A percentile compares a stretch with the other conserved stretches of the same genome.
Evolutionary conservation across 2,888 invertebrate species (phyloP).

Genomic region (Carpatolechia fugitivella): DNA sequence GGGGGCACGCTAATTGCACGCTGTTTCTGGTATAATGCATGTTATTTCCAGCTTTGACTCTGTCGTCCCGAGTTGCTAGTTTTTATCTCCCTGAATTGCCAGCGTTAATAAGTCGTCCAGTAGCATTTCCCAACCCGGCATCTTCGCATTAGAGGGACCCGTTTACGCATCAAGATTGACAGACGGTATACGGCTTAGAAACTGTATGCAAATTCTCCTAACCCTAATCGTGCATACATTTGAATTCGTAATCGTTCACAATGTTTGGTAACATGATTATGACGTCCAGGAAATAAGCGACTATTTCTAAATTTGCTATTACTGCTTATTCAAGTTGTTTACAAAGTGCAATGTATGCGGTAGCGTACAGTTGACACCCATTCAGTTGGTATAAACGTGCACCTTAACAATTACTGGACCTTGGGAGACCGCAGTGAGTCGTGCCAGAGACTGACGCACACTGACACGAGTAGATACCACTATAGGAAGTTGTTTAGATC

Average conservation of each 20-base stretch:
- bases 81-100: slow-evolving; percentile 39
- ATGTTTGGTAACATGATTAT: slow-evolving; percentile 17
- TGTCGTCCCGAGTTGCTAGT: slow-evolving; percentile 33
- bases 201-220: slow-evolving; percentile 25
- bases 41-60: slow-evolving; percentile 33
- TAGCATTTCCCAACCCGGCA: slow-evolving; percentile 26
- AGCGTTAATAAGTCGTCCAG: slow-evolving; percentile 36
- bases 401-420: slow-evolving; percentile 41
- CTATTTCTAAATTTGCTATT: background rate
- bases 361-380: slow-evolving; percentile 1
- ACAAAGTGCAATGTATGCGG: slow-evolving; percentile 3
- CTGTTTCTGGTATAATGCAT: slow-evolving; percentile 36
- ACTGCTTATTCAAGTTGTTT: background rate
- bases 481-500: slow-evolving; percentile 55
- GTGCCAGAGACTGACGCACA: slow-evolving; percentile 6
- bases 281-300: slow-evolving; percentile 8
- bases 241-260: slow-evolving; percentile 21
- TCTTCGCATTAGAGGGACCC: background rate
- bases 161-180: background rate
- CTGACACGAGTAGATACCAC: slow-evolving; percentile 27
- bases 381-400: slow-evolving; percentile 29
- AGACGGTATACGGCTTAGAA: slow-evolving; percentile 13
- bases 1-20: slow-evolving; percentile 18
- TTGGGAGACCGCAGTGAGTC: slow-evolving; percentile 33
- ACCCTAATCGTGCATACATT: slow-evolving; percentile 25